A percentile compares a stretch with the other conserved stretches of the same genome.
Conservation (phyloP, 2,113 vertebrate genomes). For the Mandrillus leucophaeus region DNA sequence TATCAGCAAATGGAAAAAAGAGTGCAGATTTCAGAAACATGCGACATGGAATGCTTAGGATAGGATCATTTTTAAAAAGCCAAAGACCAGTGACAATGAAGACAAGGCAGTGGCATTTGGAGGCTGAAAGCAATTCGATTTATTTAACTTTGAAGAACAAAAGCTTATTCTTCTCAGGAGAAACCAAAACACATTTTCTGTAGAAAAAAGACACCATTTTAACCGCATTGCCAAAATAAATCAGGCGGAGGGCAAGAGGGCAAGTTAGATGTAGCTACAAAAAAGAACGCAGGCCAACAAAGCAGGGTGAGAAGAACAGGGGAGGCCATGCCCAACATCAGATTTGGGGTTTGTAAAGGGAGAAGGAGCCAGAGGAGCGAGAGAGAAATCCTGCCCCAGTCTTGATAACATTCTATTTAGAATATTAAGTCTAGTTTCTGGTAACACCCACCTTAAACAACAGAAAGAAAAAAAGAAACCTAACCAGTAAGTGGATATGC, state of each 20-base stretch:
- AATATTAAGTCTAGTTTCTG: background rate
- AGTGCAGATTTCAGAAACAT: background rate
- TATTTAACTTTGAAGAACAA: conserved; percentile 77
- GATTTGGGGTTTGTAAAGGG: background rate
- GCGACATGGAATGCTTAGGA: background rate
- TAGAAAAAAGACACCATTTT: conserved; percentile 69
- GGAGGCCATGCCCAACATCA: background rate
- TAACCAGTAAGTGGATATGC: background rate
- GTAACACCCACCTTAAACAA: background rate
- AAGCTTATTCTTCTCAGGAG: conserved; percentile 76
- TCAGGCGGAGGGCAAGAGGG: conserved; percentile 54
- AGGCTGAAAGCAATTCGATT: conserved; percentile 71
- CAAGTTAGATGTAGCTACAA: conserved; percentile 40
- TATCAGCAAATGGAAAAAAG: background rate
- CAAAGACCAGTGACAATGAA: conserved; percentile 45
- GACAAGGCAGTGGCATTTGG: conserved; percentile 65
- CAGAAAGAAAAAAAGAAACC: background rate
- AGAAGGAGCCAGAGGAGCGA: background rate
- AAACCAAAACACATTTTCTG: conserved; percentile 76
- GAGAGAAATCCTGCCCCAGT: background rate
- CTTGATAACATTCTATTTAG: background rate
- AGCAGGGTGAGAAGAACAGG: background rate
- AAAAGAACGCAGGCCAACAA: background rate
- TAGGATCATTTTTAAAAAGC: conserved; percentile 23
- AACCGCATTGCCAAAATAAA: conserved; percentile 74